A percentile compares a stretch with the other conserved stretches of the same genome.
phyloP scores from a whole-genome alignment of 2,797 vertebrate genomes.

The Chrysocyon brachyurus region DNA sequence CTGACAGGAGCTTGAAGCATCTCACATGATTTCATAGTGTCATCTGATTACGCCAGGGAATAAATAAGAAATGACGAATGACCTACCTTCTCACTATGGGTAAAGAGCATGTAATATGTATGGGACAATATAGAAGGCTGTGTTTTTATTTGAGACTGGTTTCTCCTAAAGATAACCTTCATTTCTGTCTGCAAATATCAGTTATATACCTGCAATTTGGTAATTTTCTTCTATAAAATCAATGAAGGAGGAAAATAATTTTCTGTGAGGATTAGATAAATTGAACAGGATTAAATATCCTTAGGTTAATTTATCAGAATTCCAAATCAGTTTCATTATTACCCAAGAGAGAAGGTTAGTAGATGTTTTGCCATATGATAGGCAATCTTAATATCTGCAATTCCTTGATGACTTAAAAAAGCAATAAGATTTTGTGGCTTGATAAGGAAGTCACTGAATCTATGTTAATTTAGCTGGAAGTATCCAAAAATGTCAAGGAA shows the following conservation, averaged over 20 bases:
- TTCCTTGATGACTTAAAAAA: not conserved
- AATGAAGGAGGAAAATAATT: not conserved
- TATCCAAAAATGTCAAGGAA: not conserved
- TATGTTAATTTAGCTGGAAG: not conserved
- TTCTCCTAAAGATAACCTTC: conserved; percentile 32
- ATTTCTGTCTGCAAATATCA: not conserved
- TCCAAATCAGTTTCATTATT: conserved; percentile 51
- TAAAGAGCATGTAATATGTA: not conserved
- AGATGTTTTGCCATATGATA: not conserved
- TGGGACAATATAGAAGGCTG: not conserved
- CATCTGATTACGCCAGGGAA: not conserved
- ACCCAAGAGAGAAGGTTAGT: not conserved
- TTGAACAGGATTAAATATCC: conserved; percentile 8
- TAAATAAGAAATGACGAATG: conserved; percentile 53
- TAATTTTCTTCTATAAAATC: conserved; percentile 22
- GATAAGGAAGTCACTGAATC: not conserved
- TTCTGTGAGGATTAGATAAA: not conserved
- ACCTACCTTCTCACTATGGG: not conserved
- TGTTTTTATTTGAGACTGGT: not conserved
- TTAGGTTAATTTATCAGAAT: conserved; percentile 4
- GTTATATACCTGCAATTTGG: not conserved
- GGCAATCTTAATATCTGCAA: conserved; percentile 8
- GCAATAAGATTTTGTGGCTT: not conserved
- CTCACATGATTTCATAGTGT: not conserved
- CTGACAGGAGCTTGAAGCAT: not conserved